Evolutionary conservation across 2,888 invertebrate genomes (phyloP).

Genomic region (Leptinotarsa tumamoca): DNA sequence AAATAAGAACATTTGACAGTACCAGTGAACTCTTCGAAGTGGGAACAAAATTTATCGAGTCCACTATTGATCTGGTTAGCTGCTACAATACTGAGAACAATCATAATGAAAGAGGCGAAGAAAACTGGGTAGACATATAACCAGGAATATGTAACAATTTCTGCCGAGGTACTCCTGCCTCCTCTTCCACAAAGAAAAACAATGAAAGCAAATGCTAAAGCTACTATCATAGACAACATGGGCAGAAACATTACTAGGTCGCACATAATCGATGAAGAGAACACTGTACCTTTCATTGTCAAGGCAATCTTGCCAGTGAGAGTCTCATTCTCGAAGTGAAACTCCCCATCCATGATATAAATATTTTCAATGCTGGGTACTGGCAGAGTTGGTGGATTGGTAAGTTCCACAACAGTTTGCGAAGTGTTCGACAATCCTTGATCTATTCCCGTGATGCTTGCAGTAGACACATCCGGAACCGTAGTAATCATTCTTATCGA

Average conservation of each 20-base stretch:
- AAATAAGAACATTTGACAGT: conserved; percentile 48
- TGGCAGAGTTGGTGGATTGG: not conserved
- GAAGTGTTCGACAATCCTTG: not conserved
- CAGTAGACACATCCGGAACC: not conserved
- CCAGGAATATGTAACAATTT: conserved; percentile 55
- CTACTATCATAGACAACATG: conserved; percentile 53
- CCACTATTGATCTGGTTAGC: conserved; percentile 45
- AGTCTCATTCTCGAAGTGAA: conserved; percentile 33
- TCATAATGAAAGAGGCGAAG: conserved; percentile 45
- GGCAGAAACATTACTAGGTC: conserved; percentile 54
- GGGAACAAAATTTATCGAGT: conserved; percentile 51
- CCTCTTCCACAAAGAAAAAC: conserved; percentile 40
- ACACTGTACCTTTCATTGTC: conserved; percentile 30
- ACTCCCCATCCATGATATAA: conserved; percentile 28
- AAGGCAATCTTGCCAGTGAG: conserved; percentile 25
- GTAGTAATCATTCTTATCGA: not conserved
- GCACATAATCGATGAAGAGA: conserved; percentile 44
- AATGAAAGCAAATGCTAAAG: conserved; percentile 49
- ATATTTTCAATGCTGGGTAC: conserved; percentile 16
- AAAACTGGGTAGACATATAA: conserved; percentile 55
- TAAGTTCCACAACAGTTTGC: not conserved
- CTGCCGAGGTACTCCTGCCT: conserved; percentile 48
- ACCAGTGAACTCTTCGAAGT: conserved; percentile 50
- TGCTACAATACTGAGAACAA: conserved; percentile 41
- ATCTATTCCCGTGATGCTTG: not conserved